Evolutionary conservation across 2,797 vertebrate species (phyloP).

Genomic region (Hirundo rustica): DNA sequence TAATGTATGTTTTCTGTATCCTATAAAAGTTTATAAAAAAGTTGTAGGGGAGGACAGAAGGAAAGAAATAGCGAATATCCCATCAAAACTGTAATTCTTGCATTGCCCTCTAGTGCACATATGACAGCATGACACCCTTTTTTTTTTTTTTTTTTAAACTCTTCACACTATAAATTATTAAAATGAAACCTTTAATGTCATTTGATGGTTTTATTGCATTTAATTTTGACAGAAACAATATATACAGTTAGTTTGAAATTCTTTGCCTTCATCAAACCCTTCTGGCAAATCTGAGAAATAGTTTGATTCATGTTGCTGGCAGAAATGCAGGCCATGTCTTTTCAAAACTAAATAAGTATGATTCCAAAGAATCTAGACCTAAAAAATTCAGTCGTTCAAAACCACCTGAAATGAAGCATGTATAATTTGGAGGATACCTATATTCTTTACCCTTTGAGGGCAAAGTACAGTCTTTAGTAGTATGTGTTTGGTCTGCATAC

Average conservation of each 20-base stretch:
- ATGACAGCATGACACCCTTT: neutral
- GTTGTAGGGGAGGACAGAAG: neutral
- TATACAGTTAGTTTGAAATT: neutral
- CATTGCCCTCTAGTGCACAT: constrained; percentile 78
- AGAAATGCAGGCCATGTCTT: neutral
- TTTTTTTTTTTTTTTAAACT: no score
- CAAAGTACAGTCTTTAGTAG: neutral
- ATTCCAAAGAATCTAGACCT: neutral
- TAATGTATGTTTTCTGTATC: constrained; percentile 42
- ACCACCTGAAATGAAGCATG: neutral
- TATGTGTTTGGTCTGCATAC: neutral
- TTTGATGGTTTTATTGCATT: constrained; percentile 48
- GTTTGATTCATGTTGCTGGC: neutral
- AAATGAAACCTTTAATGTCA: constrained; percentile 6
- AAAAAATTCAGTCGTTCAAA: neutral
- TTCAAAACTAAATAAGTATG: neutral
- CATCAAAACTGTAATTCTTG: constrained; percentile 60
- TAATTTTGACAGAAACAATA: constrained; percentile 20
- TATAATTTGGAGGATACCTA: neutral
- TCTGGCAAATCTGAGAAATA: neutral
- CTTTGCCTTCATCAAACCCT: neutral
- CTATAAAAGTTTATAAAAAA: neutral
- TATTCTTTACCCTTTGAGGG: neutral
- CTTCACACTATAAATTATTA: neutral
- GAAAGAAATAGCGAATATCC: neutral